Percentiles rank a stretch among this genome's conserved stretches.
phyloP scores from a whole-genome alignment of 2,113 vertebrate genomes.

The Euleptes europaea region DNA sequence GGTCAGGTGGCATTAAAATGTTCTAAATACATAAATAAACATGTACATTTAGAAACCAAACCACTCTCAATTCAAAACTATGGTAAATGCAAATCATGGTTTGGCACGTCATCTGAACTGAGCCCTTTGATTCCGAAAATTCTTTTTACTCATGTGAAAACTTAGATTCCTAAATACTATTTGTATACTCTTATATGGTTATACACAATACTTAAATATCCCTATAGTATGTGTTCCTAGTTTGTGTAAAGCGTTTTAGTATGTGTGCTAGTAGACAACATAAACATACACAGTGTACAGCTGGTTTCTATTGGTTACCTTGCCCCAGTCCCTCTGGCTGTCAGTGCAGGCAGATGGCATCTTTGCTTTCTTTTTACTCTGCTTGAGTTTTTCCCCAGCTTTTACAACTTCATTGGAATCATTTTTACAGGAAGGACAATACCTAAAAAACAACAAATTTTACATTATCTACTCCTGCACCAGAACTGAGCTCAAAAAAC shows the following conservation, averaged over 20 bases:
- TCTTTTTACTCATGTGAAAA: not conserved
- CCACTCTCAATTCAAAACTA: not conserved
- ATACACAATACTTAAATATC: not conserved
- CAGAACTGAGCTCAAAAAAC: slow-evolving; percentile 38
- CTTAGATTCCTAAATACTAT: not conserved
- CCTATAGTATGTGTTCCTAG: not conserved
- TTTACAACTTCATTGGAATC: slow-evolving; percentile 97
- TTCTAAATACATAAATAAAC: too few relatives aligned
- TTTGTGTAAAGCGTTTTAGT: too few relatives aligned
- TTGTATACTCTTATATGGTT: not conserved
- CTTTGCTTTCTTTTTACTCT: slow-evolving; percentile 99
- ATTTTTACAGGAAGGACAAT: slow-evolving; percentile 99
- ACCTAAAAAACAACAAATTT: slow-evolving; percentile 80
- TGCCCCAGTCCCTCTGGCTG: slow-evolving; percentile 98
- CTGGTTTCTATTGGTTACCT: slow-evolving; percentile 80
- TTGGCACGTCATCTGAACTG: not conserved
- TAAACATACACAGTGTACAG: slow-evolving; percentile 35
- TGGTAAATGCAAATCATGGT: not conserved
- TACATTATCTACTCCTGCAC: slow-evolving; percentile 48
- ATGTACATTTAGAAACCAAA: too few relatives aligned
- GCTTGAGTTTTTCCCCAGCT: slow-evolving; percentile 95
- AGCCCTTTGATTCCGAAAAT: too few relatives aligned
- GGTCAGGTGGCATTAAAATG: too few relatives aligned
- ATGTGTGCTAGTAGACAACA: not conserved
- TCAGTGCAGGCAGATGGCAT: slow-evolving; percentile 98